phyloP scores from a whole-genome alignment of 2,797 vertebrate genomes.

The Margarornis squamiger region DNA sequence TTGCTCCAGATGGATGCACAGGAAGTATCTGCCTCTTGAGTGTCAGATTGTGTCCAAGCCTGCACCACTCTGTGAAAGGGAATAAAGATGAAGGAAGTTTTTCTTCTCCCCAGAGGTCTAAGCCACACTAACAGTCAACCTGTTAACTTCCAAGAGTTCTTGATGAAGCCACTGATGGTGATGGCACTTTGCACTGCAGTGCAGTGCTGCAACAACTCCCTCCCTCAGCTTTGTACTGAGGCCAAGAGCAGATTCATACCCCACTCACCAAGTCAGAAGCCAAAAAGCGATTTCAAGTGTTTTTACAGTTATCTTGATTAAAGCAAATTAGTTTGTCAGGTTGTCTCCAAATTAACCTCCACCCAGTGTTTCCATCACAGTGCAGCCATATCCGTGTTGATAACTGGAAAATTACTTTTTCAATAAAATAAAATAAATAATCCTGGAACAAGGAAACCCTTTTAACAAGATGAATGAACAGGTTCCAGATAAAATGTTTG shows the following conservation, averaged over 20 bases:
- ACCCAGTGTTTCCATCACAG: background rate
- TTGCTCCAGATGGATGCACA: conserved; percentile 18
- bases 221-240: background rate
- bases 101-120: background rate
- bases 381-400: background rate
- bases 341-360: background rate
- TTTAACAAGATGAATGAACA: background rate
- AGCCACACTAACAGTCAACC: background rate
- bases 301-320: background rate
- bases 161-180: background rate
- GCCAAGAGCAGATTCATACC: background rate
- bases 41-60: background rate
- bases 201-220: background rate
- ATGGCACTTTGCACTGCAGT: background rate
- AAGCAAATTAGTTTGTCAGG: background rate
- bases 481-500: background rate
- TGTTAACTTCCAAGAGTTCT: background rate
- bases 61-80: background rate
- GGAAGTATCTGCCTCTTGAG: background rate
- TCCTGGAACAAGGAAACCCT: background rate
- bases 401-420: background rate
- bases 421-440: background rate
- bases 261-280: background rate
- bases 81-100: background rate
- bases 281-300: background rate